Evolutionary conservation across 2,888 invertebrate genomes (phyloP), one percentile per base, ranked within the genome.

Genomic region (Gortyna flavago): DNA sequence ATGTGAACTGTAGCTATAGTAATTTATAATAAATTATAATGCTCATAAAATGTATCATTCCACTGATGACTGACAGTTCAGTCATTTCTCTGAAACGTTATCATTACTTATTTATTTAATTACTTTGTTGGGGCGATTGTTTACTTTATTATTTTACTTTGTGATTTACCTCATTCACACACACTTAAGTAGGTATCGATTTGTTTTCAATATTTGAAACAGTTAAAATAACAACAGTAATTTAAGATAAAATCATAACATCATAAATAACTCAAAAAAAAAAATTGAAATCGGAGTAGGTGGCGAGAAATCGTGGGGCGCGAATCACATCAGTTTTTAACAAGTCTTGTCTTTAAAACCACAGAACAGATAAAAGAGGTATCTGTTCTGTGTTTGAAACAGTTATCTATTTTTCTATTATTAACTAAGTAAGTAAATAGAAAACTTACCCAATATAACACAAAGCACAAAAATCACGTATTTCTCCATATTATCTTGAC

Each of bases 391-490:
- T n/a, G n/a, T n/a, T n/a, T n/a, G n/a, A 44, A 11, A 41, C 11
- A 41, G 29, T 44, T 44, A 5, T n/a, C 5, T 11, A 21, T 48
- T 29, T 21, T 44, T 66, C 0, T 29, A 44, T 21, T 21, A 25
- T 3, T 35, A 35, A 6, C 6, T n/a, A 59, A 69, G 38, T 38
- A n/a, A 69, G 4, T 38, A n/a, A 2, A 61, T 61, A 69, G 13
- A 64, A 67, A 75, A 90, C 91, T 92, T 87, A 92, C 92, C 78
- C 11, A 89, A 57, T 41, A 88, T n/a, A 51, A 81, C 21, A 75
- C 84, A 78, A 8, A 90, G n/a, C 35, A 88, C 81, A 65, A 88
- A 32, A 29, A 78, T 62, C 48, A 75, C 79, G 81, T 81, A 86
- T 72, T 79, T 81, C 72, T 80, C 81, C 91, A 91, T 82, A 29